Evolutionary conservation across 2,797 vertebrate genomes (phyloP), one percentile per base, ranked within the genome.

Genomic region (Crenichthys baileyi): DNA sequence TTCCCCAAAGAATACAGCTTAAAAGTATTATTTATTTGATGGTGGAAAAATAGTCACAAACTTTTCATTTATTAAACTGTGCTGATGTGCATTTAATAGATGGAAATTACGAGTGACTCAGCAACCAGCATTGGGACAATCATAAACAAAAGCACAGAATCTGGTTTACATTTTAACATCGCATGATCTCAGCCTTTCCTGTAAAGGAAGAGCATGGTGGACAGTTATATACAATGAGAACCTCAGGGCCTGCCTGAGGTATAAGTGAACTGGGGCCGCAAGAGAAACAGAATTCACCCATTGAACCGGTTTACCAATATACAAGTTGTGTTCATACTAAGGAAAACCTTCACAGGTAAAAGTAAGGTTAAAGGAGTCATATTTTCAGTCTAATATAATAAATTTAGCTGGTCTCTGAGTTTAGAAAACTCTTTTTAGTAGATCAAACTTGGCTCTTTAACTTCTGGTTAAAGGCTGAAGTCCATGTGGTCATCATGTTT

Each of bases 91-190:
- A 61, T 5, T 60, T 60, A 60, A 61, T 31, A 31, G 26, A 61
- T 15, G 29, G 1, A 61, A 31, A 61, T 65, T 8, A 70, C 31
- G 75, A 48, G 7, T 61, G 13, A 44, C 22, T 77, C 72, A 48
- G n/a, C 31, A 36, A 56, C 46, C 16, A 60, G 56, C n/a, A 5
- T 60, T n/a, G 26, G 26, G 58, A 16, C 58, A 61, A 31, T 60
- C 26, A 11, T 26, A 60, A 16, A 18, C 29, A 29, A 31, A 15
- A 13, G 26, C 1, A 31, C 13, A 61, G 13, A 16, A 61, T 16
- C 1, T 60, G 58, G 51, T 72, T 26, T 8, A 74, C 48, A 60
- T 82, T 60, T 65, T 53, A 73, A 53, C 70, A 76, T 75, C 26
- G 41, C 6, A 61, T 13, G 12, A 61, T 81, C 26, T 16, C 50